phyloP scores from a whole-genome alignment of 2,888 invertebrate genomes.

The Drosophila mayaguana region DNA sequence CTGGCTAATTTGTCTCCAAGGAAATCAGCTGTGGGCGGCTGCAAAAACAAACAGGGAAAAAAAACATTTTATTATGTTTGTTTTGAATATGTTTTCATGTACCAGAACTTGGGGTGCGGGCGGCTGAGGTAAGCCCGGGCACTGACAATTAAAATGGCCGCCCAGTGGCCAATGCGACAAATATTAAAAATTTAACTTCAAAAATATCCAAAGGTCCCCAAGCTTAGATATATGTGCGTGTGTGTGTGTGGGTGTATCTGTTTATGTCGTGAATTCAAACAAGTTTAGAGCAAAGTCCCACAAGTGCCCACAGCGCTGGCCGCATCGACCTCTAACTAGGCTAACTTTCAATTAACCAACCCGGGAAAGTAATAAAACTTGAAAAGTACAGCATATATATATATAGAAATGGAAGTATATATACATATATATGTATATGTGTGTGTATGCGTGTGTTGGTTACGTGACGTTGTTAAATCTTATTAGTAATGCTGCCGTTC shows the following conservation, averaged over 20 bases:
- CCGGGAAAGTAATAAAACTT: slow-evolving; percentile 2
- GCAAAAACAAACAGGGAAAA: slow-evolving; percentile 17
- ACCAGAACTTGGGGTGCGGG: neutral
- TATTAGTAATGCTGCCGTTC: neutral
- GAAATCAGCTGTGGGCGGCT: slow-evolving; percentile 71
- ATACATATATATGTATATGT: neutral
- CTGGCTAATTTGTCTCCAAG: slow-evolving; percentile 75
- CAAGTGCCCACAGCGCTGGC: slow-evolving; percentile 3
- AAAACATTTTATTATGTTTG: slow-evolving; percentile 59
- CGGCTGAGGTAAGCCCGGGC: slow-evolving; percentile 14
- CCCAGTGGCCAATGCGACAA: slow-evolving; percentile 43
- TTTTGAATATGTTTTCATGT: slow-evolving; percentile 61
- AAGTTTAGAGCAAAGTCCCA: slow-evolving; percentile 4
- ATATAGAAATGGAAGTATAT: neutral
- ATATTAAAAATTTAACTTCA: slow-evolving; percentile 46
- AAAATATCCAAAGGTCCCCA: slow-evolving; percentile 4
- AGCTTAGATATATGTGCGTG: neutral
- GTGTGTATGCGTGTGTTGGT: neutral
- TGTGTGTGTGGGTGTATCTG: neutral
- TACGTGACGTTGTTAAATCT: neutral
- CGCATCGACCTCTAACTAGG: slow-evolving; percentile 8
- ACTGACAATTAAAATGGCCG: slow-evolving; percentile 49
- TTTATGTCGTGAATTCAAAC: neutral
- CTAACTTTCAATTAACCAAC: slow-evolving; percentile 7
- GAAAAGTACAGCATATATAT: neutral